These are phyloP conservation scores for Asobara japonica DNA, from an alignment of 1,140 invertebrate genomes.

Conservation along the genomic window DNA sequence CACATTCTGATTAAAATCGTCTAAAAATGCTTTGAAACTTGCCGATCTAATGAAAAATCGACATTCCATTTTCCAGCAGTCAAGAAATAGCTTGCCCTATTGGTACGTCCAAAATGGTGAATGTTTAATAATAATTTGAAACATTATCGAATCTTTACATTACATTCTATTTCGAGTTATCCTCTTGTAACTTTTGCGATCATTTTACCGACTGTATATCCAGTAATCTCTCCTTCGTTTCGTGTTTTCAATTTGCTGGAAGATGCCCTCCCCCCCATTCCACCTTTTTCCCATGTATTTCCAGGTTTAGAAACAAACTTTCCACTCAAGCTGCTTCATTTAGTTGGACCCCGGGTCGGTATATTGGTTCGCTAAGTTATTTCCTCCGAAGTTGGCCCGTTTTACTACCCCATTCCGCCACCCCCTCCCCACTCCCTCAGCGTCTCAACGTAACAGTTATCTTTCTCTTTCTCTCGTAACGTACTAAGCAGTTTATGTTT, in stretches of 20 bases:
- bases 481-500: conserved; percentile 51
- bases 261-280: background rate
- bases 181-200: no score
- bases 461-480: conserved; percentile 6
- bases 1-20: no score
- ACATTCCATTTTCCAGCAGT: no score
- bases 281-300: conserved; percentile 41
- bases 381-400: conserved; percentile 46
- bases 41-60: no score
- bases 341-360: conserved; percentile 48
- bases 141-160: no score
- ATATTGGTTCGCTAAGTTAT: conserved; percentile 57
- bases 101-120: no score
- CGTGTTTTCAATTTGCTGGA: conserved; percentile 15
- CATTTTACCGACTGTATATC: no score
- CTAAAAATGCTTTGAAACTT: no score
- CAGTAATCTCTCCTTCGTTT: conserved; percentile 9
- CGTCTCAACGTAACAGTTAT: background rate
- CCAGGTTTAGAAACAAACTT: conserved; percentile 54
- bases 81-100: no score
- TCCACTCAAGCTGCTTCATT: conserved; percentile 60
- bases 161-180: no score
- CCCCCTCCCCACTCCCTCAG: conserved; percentile 27
- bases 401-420: conserved; percentile 13
- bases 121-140: no score